Evolutionary conservation across 2,797 vertebrate species (phyloP).

Genomic region (Macropodus opercularis): DNA sequence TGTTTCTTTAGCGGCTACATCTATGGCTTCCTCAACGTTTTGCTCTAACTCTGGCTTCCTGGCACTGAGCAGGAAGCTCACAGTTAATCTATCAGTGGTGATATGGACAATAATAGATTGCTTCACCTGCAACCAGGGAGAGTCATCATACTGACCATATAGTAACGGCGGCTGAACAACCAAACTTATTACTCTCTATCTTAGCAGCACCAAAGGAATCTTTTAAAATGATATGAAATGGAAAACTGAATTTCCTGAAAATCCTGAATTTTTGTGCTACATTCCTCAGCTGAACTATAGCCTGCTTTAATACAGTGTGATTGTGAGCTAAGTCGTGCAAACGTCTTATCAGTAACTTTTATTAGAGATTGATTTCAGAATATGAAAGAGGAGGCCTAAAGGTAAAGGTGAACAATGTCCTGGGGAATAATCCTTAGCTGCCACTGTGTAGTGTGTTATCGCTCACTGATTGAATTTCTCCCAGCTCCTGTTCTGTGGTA

Average conservation of each 20-base stretch:
- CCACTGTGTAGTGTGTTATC: not conserved
- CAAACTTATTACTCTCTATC: not conserved
- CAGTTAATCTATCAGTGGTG: not conserved
- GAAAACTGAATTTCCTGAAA: too few relatives aligned
- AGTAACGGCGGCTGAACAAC: not conserved
- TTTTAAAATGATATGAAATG: not conserved
- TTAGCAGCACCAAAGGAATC: not conserved
- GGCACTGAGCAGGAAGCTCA: not conserved
- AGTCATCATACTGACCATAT: not conserved
- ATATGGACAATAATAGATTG: not conserved
- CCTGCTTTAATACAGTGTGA: not conserved
- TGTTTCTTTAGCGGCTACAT: not conserved
- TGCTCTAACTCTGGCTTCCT: not conserved
- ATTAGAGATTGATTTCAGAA: not conserved
- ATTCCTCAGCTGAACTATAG: not conserved
- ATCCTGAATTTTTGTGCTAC: too few relatives aligned
- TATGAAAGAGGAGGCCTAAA: not conserved
- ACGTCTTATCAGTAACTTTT: not conserved
- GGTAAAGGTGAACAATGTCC: conserved; percentile 6
- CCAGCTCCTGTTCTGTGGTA: conserved; percentile 14
- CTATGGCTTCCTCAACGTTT: not conserved
- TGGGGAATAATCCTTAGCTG: conserved; percentile 16
- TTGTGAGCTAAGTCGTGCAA: not conserved
- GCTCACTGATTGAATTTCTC: conserved; percentile 11
- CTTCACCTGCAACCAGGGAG: not conserved